Percentiles rank a stretch among this genome's conserved stretches.
phyloP scores from a whole-genome alignment of 1,140 invertebrate genomes.

The Wiebesia pumilae region DNA sequence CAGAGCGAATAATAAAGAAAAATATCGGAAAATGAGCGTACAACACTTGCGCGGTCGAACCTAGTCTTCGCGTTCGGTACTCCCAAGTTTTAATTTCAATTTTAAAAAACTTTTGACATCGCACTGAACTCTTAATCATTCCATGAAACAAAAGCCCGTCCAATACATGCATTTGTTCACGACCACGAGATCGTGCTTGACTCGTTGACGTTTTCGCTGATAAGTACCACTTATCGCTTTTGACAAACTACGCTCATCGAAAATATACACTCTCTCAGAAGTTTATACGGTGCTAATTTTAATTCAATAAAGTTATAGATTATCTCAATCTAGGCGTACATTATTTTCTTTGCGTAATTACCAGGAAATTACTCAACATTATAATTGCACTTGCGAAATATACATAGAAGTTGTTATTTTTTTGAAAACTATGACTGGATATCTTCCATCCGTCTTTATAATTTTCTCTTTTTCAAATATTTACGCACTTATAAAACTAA shows the following conservation, averaged over 20 bases:
- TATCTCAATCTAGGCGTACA: background rate
- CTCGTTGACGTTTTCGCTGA: background rate
- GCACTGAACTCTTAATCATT: slow-evolving; percentile 18
- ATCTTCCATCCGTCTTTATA: background rate
- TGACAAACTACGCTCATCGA: slow-evolving; percentile 42
- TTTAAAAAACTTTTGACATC: background rate
- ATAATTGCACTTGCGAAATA: background rate
- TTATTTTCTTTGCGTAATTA: background rate
- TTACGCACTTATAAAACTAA: background rate
- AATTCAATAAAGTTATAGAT: slow-evolving; percentile 32
- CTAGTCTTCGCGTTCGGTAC: too few species aligned
- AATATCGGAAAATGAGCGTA: background rate
- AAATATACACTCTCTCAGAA: slow-evolving; percentile 28
- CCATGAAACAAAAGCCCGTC: slow-evolving; percentile 16
- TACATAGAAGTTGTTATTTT: background rate
- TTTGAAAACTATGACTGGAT: background rate
- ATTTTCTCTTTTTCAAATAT: background rate
- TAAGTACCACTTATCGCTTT: slow-evolving; percentile 44
- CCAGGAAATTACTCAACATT: background rate
- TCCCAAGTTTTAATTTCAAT: slow-evolving; percentile 22
- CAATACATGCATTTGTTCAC: background rate
- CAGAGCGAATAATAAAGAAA: background rate
- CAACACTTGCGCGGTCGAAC: too few species aligned
- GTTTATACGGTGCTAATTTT: slow-evolving; percentile 8
- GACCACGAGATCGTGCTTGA: background rate